Evolutionary conservation across 2,113 vertebrate species (phyloP), one percentile per base, ranked within the genome.

Genomic region (Atractosteus spatula): DNA sequence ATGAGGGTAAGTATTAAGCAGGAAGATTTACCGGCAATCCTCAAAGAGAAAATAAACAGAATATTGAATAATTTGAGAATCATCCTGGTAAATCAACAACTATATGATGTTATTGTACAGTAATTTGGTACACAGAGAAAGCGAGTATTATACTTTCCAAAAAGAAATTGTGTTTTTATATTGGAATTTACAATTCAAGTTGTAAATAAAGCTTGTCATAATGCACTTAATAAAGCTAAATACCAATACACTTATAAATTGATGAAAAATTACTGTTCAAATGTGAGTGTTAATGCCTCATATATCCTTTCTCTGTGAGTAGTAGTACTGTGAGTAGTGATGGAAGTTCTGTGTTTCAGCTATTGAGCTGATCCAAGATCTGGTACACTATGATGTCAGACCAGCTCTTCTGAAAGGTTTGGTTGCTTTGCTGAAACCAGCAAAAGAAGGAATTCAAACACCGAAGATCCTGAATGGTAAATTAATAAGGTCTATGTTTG

Each of bases 341-440:
- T 29, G 29, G 29, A 29, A 14, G 57, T 61, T n/a, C 57, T 61
- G 63, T 76, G 10, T 70, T 41, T 0, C 76, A 96, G 94, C 90
- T 72, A 76, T 87, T 29, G 86, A 89, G 73, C 78, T 96, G 51
- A 93, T 95, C 68, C 85, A 77, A 77, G 87, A 84, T 14, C 87
- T 96, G 8, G 86, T 78, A 81, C 57, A 75, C 64, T 89, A 75
- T 0, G 84, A 90, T 1, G 77, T 93, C n/a, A 90, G 76, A 54
- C 17, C 74, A 0, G 41, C 69, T 0, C 81, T 96, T 47, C 89
- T 96, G 54, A 76, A 76, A 14, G 87, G 90, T 69, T 83, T 97
- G 0, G 87, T 95, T 65, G 69, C 65, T 0, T 77, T 94, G 17
- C 87, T 96, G 73, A 91, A 74, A 17, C 89, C 92, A 0, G 8